phyloP scores from a whole-genome alignment of 2,113 vertebrate species.

The Cephalopholis sonnerati region DNA sequence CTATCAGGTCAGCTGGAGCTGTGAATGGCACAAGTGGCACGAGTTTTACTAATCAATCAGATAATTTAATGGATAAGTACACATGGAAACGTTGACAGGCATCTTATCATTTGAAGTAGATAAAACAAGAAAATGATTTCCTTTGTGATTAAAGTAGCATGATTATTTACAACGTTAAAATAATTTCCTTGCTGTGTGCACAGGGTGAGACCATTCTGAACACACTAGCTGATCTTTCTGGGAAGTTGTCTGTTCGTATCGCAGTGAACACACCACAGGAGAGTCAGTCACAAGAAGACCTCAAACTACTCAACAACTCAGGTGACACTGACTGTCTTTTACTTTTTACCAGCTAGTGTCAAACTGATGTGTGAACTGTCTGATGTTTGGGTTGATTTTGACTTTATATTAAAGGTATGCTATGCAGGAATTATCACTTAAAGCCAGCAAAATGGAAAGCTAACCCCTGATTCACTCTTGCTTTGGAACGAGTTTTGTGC shows the following conservation, averaged over 20 bases:
- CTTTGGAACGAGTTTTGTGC: too few species aligned
- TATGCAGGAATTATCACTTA: too few species aligned
- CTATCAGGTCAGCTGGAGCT: slow-evolving; percentile 80
- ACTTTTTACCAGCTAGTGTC: not conserved
- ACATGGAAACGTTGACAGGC: too few species aligned
- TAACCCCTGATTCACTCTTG: too few species aligned
- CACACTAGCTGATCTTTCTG: slow-evolving; percentile 81
- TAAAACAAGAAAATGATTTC: too few species aligned
- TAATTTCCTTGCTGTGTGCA: not conserved
- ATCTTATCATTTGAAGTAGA: too few species aligned
- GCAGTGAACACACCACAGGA: slow-evolving; percentile 82
- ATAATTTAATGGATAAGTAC: too few species aligned
- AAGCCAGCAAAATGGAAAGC: too few species aligned
- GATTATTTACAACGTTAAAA: not conserved
- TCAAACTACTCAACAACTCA: slow-evolving; percentile 82
- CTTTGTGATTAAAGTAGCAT: not conserved
- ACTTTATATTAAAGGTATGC: not conserved
- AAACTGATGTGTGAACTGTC: too few species aligned
- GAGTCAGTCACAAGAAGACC: slow-evolving; percentile 66
- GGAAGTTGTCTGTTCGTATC: slow-evolving; percentile 84
- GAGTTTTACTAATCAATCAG: not conserved
- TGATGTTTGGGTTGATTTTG: not conserved
- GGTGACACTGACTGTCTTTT: slow-evolving; percentile 77
- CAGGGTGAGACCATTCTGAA: slow-evolving; percentile 89
- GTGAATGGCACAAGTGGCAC: not conserved